These are phyloP conservation scores for Speoplatyrhinus poulsoni DNA, from an alignment of 2,113 vertebrate genomes.

Conservation along the genomic window DNA sequence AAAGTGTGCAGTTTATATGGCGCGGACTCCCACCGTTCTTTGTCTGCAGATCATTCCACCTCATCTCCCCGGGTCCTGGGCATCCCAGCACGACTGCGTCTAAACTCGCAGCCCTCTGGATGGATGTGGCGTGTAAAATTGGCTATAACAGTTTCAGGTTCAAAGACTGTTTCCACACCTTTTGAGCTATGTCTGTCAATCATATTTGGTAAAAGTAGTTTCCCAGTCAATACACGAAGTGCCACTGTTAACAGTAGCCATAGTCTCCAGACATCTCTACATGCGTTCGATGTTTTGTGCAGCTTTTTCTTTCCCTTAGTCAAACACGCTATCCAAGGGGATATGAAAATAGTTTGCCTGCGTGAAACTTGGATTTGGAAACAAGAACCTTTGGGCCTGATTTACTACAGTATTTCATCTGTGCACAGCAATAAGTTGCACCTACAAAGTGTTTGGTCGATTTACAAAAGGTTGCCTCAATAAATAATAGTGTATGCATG, in stretches of 20 bases:
- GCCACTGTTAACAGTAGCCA: background rate
- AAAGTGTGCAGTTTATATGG: slow-evolving; percentile 40
- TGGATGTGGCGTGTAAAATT: slow-evolving; percentile 39
- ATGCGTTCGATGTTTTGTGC: background rate
- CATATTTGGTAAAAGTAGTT: slow-evolving; percentile 11
- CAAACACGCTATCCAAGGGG: background rate
- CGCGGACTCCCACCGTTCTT: slow-evolving; percentile 47
- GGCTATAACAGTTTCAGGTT: slow-evolving; percentile 49
- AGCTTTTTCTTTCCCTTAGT: background rate
- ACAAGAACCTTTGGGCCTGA: too few relatives aligned
- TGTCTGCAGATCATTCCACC: slow-evolving; percentile 62
- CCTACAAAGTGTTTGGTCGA: too few relatives aligned
- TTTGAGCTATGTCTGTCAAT: slow-evolving; percentile 50
- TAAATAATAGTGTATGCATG: too few relatives aligned
- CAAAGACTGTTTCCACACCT: slow-evolving; percentile 31
- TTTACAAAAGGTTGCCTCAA: too few relatives aligned
- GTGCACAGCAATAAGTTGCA: too few relatives aligned
- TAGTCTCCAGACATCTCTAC: background rate
- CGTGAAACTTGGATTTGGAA: slow-evolving; percentile 4
- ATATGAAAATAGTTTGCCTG: background rate
- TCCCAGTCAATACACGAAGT: slow-evolving; percentile 13
- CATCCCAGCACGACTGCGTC: slow-evolving; percentile 48
- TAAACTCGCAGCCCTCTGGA: slow-evolving; percentile 37
- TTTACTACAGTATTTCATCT: too few relatives aligned
- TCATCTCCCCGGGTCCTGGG: slow-evolving; percentile 37